Evolutionary conservation across 2,113 vertebrate genomes (phyloP).

Genomic region (Melanocharis versteri): DNA sequence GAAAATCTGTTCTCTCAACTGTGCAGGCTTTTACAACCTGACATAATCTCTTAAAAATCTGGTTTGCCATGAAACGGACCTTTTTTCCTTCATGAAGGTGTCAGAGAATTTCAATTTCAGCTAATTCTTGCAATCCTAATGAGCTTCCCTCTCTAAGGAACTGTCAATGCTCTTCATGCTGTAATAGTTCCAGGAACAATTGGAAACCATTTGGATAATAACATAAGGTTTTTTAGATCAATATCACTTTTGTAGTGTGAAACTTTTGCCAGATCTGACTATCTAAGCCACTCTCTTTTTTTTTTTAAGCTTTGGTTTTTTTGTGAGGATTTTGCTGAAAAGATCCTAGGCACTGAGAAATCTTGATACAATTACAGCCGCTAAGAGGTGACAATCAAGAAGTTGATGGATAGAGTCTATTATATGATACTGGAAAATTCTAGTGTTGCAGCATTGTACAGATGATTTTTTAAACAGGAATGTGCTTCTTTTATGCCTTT

Average conservation of each 20-base stretch:
- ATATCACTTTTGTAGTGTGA: constrained; percentile 63
- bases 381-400: background rate
- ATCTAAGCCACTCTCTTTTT: background rate
- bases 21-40: constrained; percentile 69
- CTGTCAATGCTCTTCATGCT: constrained; percentile 59
- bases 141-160: constrained; percentile 65
- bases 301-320: background rate
- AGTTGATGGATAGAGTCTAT: background rate
- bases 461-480: background rate
- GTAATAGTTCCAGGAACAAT: constrained; percentile 76
- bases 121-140: constrained; percentile 73
- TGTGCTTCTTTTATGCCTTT: background rate
- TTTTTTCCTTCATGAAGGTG: constrained; percentile 69
- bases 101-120: constrained; percentile 77
- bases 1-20: constrained; percentile 68
- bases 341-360: constrained; percentile 13
- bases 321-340: constrained; percentile 48
- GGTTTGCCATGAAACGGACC: constrained; percentile 65
- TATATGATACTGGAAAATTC: background rate
- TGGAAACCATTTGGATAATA: constrained; percentile 73
- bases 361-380: background rate
- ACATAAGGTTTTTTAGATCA: constrained; percentile 65
- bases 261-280: constrained; percentile 56
- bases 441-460: background rate
- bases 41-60: constrained; percentile 73